Base-by-base conservation (phyloP, 1,140 invertebrate genomes). In the Ylistrum balloti region DNA sequence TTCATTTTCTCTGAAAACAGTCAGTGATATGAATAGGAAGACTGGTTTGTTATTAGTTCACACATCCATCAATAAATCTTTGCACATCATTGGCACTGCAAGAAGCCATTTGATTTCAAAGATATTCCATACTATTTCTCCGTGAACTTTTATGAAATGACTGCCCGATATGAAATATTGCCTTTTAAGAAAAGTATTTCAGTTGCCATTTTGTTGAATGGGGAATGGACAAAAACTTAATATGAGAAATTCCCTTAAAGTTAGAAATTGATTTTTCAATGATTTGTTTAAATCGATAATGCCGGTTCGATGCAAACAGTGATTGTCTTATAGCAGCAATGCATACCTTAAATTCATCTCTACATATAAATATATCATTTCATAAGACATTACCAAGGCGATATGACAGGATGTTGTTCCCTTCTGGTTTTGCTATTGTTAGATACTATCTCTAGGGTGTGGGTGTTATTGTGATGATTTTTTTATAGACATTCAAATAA, bases 91-190 rank as follows among this genome's bases (percentile, higher is more conserved):
- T 74, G 22, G 11, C 56, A 74, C 56, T 28, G 22, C 22, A 74
- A 74, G 56, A 74, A 74, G 56, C 56, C 56, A 74, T 74, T 74
- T 74, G 56, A 74, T 74, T 74, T 74, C 28, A 74, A 74, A 74
- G 56, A 74, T 74, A 74, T 74, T 74, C 22, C 28, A 28, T 74
- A n/a, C 22, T 17, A 74, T 28, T 74, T 74, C 28, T 74, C n/a
- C 5, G 56, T 74, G 56, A 74, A 28, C 9, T 28, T 1, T 74
- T 74, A 74, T 74, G n/a, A 74, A 74, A 74, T 74, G 28, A 74
- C 56, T 74, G 56, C 22, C 56, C n/a, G 22, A 74, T 74, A 74
- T 74, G 56, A 74, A 74, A 74, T 74, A 74, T 74, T 28, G 56
- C 56, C 56, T 74, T 74, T 74, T 28, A 74, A 28, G 56, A 28